phyloP scores from a whole-genome alignment of 2,113 vertebrate species.

The Tetrax tetrax region DNA sequence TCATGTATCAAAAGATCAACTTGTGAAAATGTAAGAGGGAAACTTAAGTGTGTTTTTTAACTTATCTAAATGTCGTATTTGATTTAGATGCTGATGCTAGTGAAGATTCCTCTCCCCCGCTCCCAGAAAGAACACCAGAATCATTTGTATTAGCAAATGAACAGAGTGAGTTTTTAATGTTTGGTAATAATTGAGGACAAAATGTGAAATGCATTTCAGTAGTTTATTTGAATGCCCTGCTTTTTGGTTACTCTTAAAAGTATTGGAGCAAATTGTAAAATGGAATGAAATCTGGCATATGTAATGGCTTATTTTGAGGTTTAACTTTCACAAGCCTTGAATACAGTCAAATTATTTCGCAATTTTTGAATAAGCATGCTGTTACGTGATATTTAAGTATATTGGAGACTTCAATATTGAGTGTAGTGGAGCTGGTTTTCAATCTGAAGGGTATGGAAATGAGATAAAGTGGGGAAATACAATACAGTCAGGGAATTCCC shows the following conservation, averaged over 20 bases:
- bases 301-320: not conserved
- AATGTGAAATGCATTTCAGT: not conserved
- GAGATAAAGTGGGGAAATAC: not conserved
- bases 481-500: not conserved
- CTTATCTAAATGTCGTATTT: constrained; percentile 57
- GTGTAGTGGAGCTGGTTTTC: not conserved
- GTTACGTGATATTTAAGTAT: not conserved
- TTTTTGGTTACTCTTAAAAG: not conserved
- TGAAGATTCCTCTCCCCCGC: constrained; percentile 89
- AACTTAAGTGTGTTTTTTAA: constrained; percentile 6
- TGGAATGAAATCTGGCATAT: not conserved
- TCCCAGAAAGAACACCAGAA: constrained; percentile 92
- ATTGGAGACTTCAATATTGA: not conserved
- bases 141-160: constrained; percentile 93
- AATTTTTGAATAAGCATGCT: not conserved
- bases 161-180: constrained; percentile 77
- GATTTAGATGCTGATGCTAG: constrained; percentile 87
- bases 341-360: not conserved
- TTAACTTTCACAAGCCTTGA: not conserved
- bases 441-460: not conserved
- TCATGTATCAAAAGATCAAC: not conserved
- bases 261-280: not conserved
- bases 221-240: not conserved
- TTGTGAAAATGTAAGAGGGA: not conserved
- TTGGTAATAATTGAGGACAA: not conserved